Conservation (phyloP, 64 coral and sea anemone species). For the Dendrophyllia cribrosa region DNA sequence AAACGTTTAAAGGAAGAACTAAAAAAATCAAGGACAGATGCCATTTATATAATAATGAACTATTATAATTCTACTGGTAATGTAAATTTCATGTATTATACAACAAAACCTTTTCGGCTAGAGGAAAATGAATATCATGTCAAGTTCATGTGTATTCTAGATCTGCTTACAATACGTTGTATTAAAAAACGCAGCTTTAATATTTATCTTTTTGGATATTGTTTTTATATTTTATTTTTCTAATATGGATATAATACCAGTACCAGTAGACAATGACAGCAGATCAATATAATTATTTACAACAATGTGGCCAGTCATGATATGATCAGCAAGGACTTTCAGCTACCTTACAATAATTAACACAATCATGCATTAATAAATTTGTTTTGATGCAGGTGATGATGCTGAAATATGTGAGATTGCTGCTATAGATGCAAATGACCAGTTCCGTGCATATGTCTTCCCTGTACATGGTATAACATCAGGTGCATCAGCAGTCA, state of each 20-base stretch:
- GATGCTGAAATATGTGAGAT: slow-evolving; percentile 49
- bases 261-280: background rate
- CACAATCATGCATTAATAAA: no score
- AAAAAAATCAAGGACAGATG: background rate
- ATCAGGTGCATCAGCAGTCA: slow-evolving; percentile 30
- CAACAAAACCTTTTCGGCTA: slow-evolving; percentile 37
- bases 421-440: slow-evolving; percentile 6
- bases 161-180: no score
- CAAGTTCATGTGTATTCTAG: no score
- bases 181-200: no score
- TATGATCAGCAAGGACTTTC: background rate
- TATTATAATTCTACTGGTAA: slow-evolving; percentile 38
- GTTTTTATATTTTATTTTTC: no score
- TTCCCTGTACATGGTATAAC: slow-evolving; percentile 13
- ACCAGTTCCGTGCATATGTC: slow-evolving; percentile 37
- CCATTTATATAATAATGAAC: slow-evolving; percentile 28
- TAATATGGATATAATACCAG: no score
- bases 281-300: background rate
- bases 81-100: slow-evolving; percentile 34
- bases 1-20: background rate
- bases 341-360: background rate
- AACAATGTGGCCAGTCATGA: slow-evolving; percentile 2
- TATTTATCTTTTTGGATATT: no score
- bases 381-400: slow-evolving; percentile 11
- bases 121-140: slow-evolving; percentile 32